Base-by-base conservation (phyloP, 2,888 invertebrate genomes). In the Miltochrista miniata region DNA sequence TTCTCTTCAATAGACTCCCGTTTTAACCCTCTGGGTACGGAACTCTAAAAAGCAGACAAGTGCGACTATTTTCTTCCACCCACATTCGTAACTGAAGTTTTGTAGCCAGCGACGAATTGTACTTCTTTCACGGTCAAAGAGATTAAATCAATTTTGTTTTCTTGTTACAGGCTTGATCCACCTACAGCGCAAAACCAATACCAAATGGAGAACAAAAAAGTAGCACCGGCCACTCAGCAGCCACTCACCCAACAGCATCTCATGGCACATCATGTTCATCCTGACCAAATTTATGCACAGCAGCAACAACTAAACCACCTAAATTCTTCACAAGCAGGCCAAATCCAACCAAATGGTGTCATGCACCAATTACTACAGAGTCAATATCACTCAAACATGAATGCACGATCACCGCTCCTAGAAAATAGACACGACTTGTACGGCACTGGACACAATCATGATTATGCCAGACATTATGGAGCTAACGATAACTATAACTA, bases 121-220 rank as follows among this genome's bases (percentile, higher is more conserved):
- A 24, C 5, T 24, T 24, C 18, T 24, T 24, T 5, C 18, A 24
- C 18, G 18, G 2, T 4, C 18, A 5, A 24, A 4, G 18, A 4
- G 18, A 24, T 24, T 24, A 24, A 24, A 24, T 4, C 18, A 4
- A 24, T 24, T 24, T 24, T 24, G 3, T 31, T 31, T 10, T 31
- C 48, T 87, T 85, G 81, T 90, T 91, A 43, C 88, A 95, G 95
- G 95, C 93, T 95, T 90, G 95, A 95, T 80, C 94, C 95, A 76
- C 94, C 95, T 67, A 93, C 93, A 77, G 91, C 94, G 63, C 94
- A 93, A 78, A 88, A 85, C 55, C 82, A 88, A 83, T 84, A 92
- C 87, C 79, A 92, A 79, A 95, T 95, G 95, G 95, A 95, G 84
- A 93, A 93, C 80, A 95, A 95, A 82, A 93, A 93, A 72, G 68